Percentiles rank a stretch among this genome's conserved stretches.
Conservation (phyloP, 2,888 invertebrate genomes). For the Julus scanicus region DNA sequence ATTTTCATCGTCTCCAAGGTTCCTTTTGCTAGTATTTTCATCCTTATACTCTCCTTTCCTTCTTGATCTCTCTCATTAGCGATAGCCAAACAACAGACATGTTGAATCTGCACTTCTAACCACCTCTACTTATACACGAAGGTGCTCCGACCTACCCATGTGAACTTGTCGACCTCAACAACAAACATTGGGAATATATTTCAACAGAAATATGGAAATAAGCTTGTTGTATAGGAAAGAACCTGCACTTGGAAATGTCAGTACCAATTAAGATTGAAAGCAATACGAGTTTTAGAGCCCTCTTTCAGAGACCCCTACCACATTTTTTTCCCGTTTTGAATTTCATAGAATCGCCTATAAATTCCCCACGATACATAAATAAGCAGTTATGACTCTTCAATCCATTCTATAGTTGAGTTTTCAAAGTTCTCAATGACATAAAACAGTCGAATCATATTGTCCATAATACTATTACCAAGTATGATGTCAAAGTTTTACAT, state of each 20-base stretch:
- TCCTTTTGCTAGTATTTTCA: neutral
- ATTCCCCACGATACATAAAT: too few species aligned
- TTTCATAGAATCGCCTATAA: too few species aligned
- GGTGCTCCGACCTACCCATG: neutral
- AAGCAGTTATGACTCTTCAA: too few species aligned
- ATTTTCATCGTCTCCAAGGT: constrained; percentile 35
- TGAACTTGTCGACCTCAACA: neutral
- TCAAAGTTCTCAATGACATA: too few species aligned
- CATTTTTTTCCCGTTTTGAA: neutral
- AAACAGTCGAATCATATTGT: too few species aligned
- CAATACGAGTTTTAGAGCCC: neutral
- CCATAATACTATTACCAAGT: too few species aligned
- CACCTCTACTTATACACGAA: neutral
- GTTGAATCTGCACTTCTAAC: constrained; percentile 19
- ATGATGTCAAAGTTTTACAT: too few species aligned
- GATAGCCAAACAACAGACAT: constrained; percentile 41
- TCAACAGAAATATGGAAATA: neutral
- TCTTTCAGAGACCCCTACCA: neutral
- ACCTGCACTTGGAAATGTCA: neutral
- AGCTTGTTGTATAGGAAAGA: neutral
- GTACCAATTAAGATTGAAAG: neutral
- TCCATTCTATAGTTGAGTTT: too few species aligned
- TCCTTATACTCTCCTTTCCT: neutral
- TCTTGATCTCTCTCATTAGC: constrained; percentile 25
- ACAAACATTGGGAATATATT: neutral